Base-by-base conservation (phyloP, 2,113 vertebrate genomes). In the Chloroceryle aenea region DNA sequence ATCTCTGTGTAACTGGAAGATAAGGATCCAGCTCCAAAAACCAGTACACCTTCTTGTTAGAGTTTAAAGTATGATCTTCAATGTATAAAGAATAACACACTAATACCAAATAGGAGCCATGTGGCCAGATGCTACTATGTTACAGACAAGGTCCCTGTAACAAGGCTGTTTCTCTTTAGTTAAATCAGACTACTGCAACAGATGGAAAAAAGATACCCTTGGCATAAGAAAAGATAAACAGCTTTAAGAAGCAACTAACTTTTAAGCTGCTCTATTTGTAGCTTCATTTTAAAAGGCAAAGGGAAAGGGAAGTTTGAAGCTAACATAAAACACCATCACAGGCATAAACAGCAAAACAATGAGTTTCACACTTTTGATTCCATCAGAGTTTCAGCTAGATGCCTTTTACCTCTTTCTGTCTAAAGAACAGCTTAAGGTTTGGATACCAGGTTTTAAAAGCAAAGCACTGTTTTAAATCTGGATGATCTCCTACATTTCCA, bases 381-480 rank as follows among this genome's bases (percentile, higher is more conserved):
- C 26, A 23, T 14, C 18, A 21, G 32, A 73, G 32, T 94, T 93
- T 78, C 55, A 85, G 92, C 73, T 21, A 58, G 61, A 59, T 50
- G 53, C 52, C 56, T 96, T 87, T 81, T 95, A 85, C 84, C 43
- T 72, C 42, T 73, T 75, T 82, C 80, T 90, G 87, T 75, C 86
- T 84, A 47, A 90, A 89, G 89, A 95, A 78, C 32, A 86, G 93
- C 91, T 97, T 95, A 95, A 87, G 42, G 61, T 59, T 95, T 84
- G 52, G 83, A 92, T 92, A 92, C 47, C 86, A 67, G 73, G 83
- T 78, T 93, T 96, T 92, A 95, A 92, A 43, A 87, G 58, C 77
- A 94, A 93, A 93, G 85, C 50, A 80, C 59, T 53, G 84, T 84
- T 93, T 93, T 88, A 95, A 96, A 72, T 92, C 92, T 64, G 80